Conservation (phyloP, 2,113 vertebrate genomes). For the Oncorhynchus tshawytscha region DNA sequence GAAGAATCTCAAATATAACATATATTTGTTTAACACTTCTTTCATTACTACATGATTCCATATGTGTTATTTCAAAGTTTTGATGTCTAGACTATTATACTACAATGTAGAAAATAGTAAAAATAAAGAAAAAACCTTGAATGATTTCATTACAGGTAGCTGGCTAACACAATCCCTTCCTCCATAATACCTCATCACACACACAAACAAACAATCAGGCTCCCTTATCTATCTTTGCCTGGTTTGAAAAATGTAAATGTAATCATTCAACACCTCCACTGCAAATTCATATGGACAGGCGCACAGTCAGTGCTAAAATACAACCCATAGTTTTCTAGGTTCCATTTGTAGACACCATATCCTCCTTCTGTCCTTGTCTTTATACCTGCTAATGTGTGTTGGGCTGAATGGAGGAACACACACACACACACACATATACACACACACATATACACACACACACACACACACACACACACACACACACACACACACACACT, state of each 20-base stretch:
- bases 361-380: constrained; percentile 73
- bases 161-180: constrained; percentile 36
- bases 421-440: constrained; percentile 23
- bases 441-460: constrained; percentile 1
- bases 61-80: too few relatives aligned
- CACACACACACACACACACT: too few relatives aligned
- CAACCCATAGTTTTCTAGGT: constrained; percentile 3
- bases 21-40: too few relatives aligned
- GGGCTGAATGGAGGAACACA: constrained; percentile 24
- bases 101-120: too few relatives aligned
- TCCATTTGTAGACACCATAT: constrained; percentile 70
- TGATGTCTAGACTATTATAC: too few relatives aligned
- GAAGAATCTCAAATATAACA: too few relatives aligned
- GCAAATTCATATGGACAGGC: not conserved
- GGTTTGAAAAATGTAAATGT: constrained; percentile 28
- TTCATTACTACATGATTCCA: too few relatives aligned
- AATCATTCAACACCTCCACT: constrained; percentile 15
- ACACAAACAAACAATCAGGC: not conserved
- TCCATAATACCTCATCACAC: not conserved
- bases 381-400: constrained; percentile 52
- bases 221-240: constrained; percentile 39
- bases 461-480: not conserved
- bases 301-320: constrained; percentile 13
- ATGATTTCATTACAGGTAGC: constrained; percentile 25
- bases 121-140: too few relatives aligned